Conservation (phyloP, 2,888 invertebrate species). For the Tuta absoluta region DNA sequence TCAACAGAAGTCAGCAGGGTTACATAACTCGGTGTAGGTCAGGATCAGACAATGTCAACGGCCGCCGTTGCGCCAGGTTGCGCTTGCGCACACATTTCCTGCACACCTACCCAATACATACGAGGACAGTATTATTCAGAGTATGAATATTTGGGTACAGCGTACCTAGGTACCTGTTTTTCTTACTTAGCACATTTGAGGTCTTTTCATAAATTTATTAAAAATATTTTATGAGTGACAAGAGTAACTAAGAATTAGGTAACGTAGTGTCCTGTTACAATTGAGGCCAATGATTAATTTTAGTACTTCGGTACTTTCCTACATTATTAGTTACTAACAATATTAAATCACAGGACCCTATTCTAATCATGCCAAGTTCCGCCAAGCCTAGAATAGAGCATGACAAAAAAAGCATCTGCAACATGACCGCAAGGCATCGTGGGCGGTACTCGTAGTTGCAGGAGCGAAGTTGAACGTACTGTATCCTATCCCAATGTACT, state of each 20-base stretch:
- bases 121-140: too few relatives aligned
- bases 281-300: too few relatives aligned
- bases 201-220: too few relatives aligned
- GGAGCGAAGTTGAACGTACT: constrained; percentile 21
- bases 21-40: constrained; percentile 17
- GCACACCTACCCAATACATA: not conserved
- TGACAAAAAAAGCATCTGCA: not conserved
- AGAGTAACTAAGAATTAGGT: too few relatives aligned
- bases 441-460: constrained; percentile 4
- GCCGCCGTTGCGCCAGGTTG: not conserved
- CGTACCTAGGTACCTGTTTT: too few relatives aligned
- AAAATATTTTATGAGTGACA: too few relatives aligned
- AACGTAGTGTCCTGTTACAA: too few relatives aligned
- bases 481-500: constrained; percentile 1
- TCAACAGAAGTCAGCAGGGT: not conserved
- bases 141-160: too few relatives aligned
- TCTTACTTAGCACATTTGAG: too few relatives aligned
- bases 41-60: constrained; percentile 11
- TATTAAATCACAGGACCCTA: too few relatives aligned
- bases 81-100: not conserved
- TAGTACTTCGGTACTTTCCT: too few relatives aligned
- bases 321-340: too few relatives aligned
- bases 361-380: not conserved
- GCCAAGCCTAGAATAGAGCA: not conserved
- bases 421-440: constrained; percentile 10